Percentiles rank a stretch among this genome's conserved stretches.
Evolutionary conservation across 1,140 invertebrate genomes (phyloP).

Genomic region (Microplitis mediator): DNA sequence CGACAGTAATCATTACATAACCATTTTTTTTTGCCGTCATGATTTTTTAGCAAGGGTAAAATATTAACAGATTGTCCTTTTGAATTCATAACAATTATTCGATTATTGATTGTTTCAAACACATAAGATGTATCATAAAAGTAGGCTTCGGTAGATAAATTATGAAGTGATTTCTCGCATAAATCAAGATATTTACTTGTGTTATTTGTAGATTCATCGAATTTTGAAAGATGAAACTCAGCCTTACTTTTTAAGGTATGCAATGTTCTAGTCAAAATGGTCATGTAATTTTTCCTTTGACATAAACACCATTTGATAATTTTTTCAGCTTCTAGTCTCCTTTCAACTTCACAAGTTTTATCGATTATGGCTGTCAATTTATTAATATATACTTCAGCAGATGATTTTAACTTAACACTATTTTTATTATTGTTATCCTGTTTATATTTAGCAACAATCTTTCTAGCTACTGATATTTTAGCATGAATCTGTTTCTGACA

Average conservation of each 20-base stretch:
- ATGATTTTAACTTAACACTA: neutral
- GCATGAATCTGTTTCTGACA: too few relatives aligned
- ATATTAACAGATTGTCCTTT: conserved; percentile 8
- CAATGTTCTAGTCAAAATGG: too few relatives aligned
- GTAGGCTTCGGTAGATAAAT: conserved; percentile 1
- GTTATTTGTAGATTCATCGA: too few relatives aligned
- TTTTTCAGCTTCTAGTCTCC: neutral
- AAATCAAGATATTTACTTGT: neutral
- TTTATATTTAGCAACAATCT: neutral
- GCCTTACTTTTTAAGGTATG: too few relatives aligned
- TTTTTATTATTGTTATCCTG: neutral
- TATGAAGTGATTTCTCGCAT: conserved; percentile 8
- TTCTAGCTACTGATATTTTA: neutral
- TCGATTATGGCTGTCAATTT: neutral
- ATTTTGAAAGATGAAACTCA: too few relatives aligned
- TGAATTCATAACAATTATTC: neutral
- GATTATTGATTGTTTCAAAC: neutral
- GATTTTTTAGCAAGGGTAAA: neutral
- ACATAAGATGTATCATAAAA: conserved; percentile 8
- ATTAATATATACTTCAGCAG: neutral
- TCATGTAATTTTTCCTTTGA: too few relatives aligned
- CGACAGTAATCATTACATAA: neutral
- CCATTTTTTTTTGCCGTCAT: neutral
- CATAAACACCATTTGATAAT: too few relatives aligned
- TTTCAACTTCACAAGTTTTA: neutral